A percentile compares a stretch with the other conserved stretches of the same genome.
phyloP scores from a whole-genome alignment of 2,797 vertebrate genomes.

The Phyllotis vaccarum region DNA sequence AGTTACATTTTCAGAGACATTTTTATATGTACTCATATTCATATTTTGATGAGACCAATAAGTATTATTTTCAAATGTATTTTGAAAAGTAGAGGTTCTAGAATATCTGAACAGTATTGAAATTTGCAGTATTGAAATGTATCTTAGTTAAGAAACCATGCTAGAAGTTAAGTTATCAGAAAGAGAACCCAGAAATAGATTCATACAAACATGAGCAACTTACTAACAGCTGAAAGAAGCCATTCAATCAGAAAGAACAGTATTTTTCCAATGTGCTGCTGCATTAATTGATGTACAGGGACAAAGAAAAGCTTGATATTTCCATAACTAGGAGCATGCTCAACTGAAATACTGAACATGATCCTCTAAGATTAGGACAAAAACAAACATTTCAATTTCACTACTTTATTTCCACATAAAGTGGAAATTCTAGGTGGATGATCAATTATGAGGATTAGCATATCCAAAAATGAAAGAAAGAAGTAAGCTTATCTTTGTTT shows the following conservation, averaged over 20 bases:
- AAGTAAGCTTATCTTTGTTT: not conserved
- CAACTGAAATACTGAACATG: not conserved
- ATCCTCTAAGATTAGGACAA: not conserved
- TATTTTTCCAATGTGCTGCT: not conserved
- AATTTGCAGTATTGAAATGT: not conserved
- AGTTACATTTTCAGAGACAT: not conserved
- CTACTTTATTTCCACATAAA: not conserved
- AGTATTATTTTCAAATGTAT: constrained; percentile 47
- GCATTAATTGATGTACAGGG: not conserved
- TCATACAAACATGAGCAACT: not conserved
- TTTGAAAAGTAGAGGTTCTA: not conserved
- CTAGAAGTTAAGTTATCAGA: not conserved
- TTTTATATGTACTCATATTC: not conserved
- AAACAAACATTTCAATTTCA: not conserved
- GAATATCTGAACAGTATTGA: constrained; percentile 21
- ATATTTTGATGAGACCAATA: not conserved
- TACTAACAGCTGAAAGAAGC: not conserved
- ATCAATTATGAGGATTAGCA: not conserved
- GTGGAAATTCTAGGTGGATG: not conserved
- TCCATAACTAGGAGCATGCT: not conserved
- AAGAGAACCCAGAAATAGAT: not conserved
- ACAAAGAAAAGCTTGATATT: not conserved
- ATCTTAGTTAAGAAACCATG: not conserved
- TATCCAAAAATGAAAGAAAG: not conserved
- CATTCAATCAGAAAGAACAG: not conserved